A percentile compares a stretch with the other conserved stretches of the same genome.
Conservation (phyloP, 2,797 vertebrate genomes). For the Parotocinclus haroldoi region DNA sequence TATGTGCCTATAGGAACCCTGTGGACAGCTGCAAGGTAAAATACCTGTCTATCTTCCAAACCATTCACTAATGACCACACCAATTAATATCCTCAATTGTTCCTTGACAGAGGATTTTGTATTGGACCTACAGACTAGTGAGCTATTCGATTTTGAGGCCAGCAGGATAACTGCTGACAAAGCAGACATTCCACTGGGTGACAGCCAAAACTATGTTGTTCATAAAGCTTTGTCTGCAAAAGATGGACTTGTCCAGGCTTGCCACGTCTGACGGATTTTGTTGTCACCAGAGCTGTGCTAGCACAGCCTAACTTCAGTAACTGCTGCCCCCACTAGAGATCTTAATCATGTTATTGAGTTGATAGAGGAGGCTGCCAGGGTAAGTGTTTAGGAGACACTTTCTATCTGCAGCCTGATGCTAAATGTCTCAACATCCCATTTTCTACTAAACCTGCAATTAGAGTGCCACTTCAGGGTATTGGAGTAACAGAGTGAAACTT, state of each 20-base stretch:
- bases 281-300: constrained; percentile 13
- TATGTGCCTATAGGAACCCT: not conserved
- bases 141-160: constrained; percentile 22
- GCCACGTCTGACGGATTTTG: not conserved
- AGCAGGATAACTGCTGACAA: constrained; percentile 29
- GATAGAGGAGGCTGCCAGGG: constrained; percentile 40
- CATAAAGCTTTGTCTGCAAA: constrained; percentile 8
- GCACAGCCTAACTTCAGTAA: constrained; percentile 51
- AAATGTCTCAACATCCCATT: constrained; percentile 35
- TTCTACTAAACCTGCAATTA: constrained; percentile 59
- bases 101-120: constrained; percentile 5
- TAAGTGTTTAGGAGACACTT: constrained; percentile 41
- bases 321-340: constrained; percentile 55
- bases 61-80: constrained; percentile 10
- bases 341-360: constrained; percentile 56
- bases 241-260: constrained; percentile 1
- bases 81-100: constrained; percentile 7
- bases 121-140: not conserved
- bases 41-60: not conserved
- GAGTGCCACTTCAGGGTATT: constrained; percentile 20
- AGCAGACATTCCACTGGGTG: constrained; percentile 2
- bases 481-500: constrained; percentile 19
- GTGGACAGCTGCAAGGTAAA: not conserved
- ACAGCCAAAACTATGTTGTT: constrained; percentile 8
- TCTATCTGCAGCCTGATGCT: constrained; percentile 27